Percentiles rank a stretch among this genome's conserved stretches.
These are phyloP conservation scores for Antennarius maculatus DNA, from an alignment of 2,797 vertebrate genomes.

Conservation along the genomic window DNA sequence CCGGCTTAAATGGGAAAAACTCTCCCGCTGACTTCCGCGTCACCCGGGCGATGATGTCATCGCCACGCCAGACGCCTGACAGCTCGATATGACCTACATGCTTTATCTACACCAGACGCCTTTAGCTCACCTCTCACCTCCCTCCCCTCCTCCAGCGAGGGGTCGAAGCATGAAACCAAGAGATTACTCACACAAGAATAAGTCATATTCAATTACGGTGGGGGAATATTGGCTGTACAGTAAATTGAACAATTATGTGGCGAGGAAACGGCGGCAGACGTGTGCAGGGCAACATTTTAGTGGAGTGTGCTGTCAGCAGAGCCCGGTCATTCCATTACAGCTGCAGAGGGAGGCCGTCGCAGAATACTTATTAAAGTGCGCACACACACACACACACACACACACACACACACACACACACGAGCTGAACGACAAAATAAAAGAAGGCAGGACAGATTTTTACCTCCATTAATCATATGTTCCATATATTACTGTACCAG, in stretches of 20 bases:
- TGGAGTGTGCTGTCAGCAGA: slow-evolving; percentile 62
- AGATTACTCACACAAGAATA: slow-evolving; percentile 77
- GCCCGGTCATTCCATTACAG: slow-evolving; percentile 70
- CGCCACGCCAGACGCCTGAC: slow-evolving; percentile 37
- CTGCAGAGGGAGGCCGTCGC: slow-evolving; percentile 36
- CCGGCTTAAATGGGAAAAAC: not conserved
- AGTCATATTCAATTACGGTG: slow-evolving; percentile 78
- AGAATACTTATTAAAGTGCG: slow-evolving; percentile 55
- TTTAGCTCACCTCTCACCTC: slow-evolving; percentile 45
- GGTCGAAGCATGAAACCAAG: slow-evolving; percentile 66
- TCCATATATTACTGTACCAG: slow-evolving; percentile 12
- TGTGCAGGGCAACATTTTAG: slow-evolving; percentile 50
- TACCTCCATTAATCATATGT: slow-evolving; percentile 9
- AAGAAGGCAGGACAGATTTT: not conserved
- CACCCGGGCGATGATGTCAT: slow-evolving; percentile 32
- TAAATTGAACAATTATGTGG: slow-evolving; percentile 78
- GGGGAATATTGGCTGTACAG: slow-evolving; percentile 72
- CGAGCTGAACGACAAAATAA: slow-evolving; percentile 16
- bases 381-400: slow-evolving; percentile 19
- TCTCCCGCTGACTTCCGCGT: not conserved
- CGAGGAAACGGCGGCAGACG: slow-evolving; percentile 66
- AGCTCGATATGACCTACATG: slow-evolving; percentile 69
- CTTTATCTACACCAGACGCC: slow-evolving; percentile 57
- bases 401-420: slow-evolving; percentile 13
- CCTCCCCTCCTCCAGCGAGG: slow-evolving; percentile 12